Percentiles rank a stretch among this genome's conserved stretches.
These are phyloP conservation scores for Amazona vittata DNA, from an alignment of 2,113 vertebrate species.

Conservation along the genomic window DNA sequence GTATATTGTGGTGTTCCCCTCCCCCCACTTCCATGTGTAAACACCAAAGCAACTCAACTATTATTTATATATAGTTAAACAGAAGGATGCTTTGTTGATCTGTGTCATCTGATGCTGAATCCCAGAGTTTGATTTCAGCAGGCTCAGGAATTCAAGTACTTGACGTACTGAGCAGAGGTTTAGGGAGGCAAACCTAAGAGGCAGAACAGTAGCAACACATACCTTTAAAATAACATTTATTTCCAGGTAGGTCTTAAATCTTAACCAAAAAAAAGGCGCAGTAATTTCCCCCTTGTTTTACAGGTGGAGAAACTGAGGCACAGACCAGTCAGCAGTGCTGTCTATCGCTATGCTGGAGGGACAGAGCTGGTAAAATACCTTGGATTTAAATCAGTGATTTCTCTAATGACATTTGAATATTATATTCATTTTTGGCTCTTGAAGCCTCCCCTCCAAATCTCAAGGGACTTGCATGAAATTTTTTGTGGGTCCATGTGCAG, in stretches of 20 bases:
- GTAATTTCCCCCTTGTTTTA: background rate
- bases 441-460: background rate
- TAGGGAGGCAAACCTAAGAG: background rate
- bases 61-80: background rate
- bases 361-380: background rate
- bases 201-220: background rate
- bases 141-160: background rate
- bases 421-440: background rate
- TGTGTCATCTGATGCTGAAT: background rate
- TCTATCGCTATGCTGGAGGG: background rate
- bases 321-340: background rate
- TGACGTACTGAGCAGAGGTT: background rate
- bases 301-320: background rate
- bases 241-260: background rate
- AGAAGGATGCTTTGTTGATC: background rate
- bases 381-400: background rate
- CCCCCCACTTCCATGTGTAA: background rate
- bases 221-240: background rate
- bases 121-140: background rate
- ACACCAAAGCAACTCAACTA: background rate
- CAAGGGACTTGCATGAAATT: background rate
- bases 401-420: background rate
- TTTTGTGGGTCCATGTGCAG: background rate
- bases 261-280: background rate
- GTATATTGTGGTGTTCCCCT: background rate